These are phyloP conservation scores for Cheilinus undulatus DNA, from an alignment of 2,113 vertebrate species.

Conservation along the genomic window DNA sequence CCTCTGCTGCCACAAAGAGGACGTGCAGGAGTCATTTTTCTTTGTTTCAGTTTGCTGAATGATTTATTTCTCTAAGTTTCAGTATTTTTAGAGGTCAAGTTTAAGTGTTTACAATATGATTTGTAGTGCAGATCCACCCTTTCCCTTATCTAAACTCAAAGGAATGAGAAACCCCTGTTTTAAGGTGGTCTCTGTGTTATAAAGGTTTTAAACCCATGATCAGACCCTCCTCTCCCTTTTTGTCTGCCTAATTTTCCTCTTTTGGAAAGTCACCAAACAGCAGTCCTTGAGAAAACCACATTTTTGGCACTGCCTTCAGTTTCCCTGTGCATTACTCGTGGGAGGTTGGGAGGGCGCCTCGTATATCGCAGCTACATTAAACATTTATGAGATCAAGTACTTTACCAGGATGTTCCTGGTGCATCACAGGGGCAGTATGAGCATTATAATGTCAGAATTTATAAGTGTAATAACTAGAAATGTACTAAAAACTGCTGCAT, in stretches of 20 bases:
- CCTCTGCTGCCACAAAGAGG: constrained; percentile 16
- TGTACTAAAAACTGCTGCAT: background rate
- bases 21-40: constrained; percentile 6
- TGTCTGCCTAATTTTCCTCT: constrained; percentile 11
- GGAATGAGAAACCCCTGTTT: background rate
- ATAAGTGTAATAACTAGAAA: background rate
- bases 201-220: constrained; percentile 41
- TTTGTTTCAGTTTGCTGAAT: background rate
- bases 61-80: background rate
- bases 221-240: constrained; percentile 45
- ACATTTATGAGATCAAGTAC: constrained; percentile 19
- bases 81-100: constrained; percentile 6
- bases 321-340: constrained; percentile 13
- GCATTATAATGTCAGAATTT: background rate
- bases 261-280: constrained; percentile 26
- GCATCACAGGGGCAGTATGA: background rate
- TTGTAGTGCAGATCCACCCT: no score
- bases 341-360: constrained; percentile 4
- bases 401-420: constrained; percentile 26
- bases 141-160: no score
- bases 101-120: no score
- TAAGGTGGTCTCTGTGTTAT: background rate
- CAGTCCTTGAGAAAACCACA: background rate
- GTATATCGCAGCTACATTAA: constrained; percentile 3
- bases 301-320: constrained; percentile 2